Conservation (phyloP, 2,797 vertebrate genomes). For the Prunella strophiata region DNA sequence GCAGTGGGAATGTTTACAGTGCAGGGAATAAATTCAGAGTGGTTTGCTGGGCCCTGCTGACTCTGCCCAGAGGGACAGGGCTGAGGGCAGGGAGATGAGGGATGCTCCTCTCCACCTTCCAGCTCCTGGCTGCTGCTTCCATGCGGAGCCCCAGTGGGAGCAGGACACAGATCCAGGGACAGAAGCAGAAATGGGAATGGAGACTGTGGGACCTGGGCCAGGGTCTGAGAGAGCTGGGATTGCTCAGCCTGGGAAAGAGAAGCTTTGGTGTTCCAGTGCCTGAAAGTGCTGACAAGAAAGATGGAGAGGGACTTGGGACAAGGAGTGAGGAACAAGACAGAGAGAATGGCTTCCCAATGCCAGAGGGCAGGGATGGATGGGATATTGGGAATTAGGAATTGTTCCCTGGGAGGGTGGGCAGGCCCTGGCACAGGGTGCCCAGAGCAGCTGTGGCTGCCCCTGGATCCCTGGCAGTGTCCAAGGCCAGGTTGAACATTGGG, state of each 20-base stretch:
- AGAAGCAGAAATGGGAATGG: rapidly evolving
- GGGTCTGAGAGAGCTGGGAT: background rate
- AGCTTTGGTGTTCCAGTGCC: background rate
- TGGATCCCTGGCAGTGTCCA: background rate
- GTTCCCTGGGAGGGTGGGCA: background rate
- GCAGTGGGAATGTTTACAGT: too few species aligned
- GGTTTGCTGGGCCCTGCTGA: background rate
- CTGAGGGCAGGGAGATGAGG: background rate
- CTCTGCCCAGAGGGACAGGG: rapidly evolving
- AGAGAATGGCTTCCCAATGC: background rate
- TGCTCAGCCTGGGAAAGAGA: background rate
- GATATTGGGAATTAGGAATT: background rate
- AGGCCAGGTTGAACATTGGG: background rate
- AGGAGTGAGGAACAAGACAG: background rate
- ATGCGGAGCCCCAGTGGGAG: background rate
- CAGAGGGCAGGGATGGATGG: background rate
- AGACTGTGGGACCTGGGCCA: rapidly evolving
- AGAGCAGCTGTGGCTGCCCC: background rate
- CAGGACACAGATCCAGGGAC: rapidly evolving
- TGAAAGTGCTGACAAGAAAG: background rate
- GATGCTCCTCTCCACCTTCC: background rate
- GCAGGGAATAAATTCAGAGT: background rate
- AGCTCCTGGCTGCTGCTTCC: background rate
- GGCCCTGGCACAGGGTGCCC: background rate
- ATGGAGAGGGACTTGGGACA: background rate